A percentile compares a stretch with the other conserved stretches of the same genome.
Conservation (phyloP, 2,797 vertebrate genomes). For the Muraenolepis orangiensis region DNA sequence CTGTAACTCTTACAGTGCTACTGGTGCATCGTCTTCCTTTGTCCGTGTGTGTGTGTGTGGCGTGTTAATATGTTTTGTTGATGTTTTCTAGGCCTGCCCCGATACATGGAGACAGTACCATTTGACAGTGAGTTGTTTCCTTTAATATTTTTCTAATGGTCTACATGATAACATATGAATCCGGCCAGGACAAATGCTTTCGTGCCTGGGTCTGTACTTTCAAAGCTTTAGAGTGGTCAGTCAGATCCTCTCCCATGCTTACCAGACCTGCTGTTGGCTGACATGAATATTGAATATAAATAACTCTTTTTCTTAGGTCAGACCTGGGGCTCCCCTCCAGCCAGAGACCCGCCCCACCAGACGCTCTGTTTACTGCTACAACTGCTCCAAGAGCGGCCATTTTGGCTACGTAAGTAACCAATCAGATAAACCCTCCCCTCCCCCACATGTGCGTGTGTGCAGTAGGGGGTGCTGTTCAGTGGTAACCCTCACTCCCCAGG, state of each 20-base stretch:
- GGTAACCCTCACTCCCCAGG: no score
- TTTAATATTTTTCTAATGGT: background rate
- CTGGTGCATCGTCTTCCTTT: background rate
- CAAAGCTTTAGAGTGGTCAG: no score
- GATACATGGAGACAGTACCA: constrained; percentile 70
- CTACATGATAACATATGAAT: background rate
- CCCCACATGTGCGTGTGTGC: constrained; percentile 2
- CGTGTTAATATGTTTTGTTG: constrained; percentile 14
- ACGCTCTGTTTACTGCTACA: constrained; percentile 55
- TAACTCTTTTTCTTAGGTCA: background rate
- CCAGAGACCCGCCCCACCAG: constrained; percentile 10
- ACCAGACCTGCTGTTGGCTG: background rate
- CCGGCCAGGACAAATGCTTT: background rate
- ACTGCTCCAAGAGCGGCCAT: constrained; percentile 63
- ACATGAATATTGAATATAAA: background rate
- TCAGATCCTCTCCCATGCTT: background rate
- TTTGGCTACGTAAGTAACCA: constrained; percentile 71
- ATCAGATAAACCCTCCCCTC: constrained; percentile 48
- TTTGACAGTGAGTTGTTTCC: constrained; percentile 53
- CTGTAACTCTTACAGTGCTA: constrained; percentile 6
- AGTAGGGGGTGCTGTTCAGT: no score
- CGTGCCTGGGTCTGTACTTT: background rate
- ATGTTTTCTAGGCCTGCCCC: constrained; percentile 57
- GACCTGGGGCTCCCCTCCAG: constrained; percentile 36
- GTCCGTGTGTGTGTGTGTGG: background rate